Evolutionary conservation across 2,888 invertebrate species (phyloP).

Genomic region (Chesias legatella): DNA sequence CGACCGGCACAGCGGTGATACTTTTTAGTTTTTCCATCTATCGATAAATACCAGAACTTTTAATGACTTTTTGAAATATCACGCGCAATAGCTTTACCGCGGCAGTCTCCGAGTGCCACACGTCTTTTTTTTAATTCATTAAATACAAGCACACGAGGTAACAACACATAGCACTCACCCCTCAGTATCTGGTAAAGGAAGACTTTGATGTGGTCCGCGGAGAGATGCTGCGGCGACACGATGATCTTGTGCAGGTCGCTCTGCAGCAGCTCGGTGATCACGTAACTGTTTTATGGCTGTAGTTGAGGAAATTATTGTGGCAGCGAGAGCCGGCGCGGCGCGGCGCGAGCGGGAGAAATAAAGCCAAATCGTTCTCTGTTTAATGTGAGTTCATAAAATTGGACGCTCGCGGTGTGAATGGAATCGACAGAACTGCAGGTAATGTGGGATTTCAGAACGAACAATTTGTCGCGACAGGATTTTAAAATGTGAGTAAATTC

Average conservation of each 20-base stretch:
- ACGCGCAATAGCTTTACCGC: too few relatives aligned
- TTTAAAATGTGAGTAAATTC: not conserved
- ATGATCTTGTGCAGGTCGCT: conserved; percentile 99
- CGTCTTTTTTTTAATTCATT: too few relatives aligned
- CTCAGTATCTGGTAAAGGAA: conserved; percentile 99
- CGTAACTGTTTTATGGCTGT: conserved; percentile 86
- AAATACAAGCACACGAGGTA: not conserved
- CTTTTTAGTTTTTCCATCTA: too few relatives aligned
- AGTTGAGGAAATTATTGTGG: conserved; percentile 52
- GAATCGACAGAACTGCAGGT: conserved; percentile 13
- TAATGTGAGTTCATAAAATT: conserved; percentile 11
- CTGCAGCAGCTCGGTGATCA: conserved; percentile 99
- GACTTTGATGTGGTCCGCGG: conserved; percentile 99
- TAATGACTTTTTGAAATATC: too few relatives aligned
- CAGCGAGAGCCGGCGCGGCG: not conserved
- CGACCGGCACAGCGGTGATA: too few relatives aligned
- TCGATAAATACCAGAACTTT: too few relatives aligned
- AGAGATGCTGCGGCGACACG: conserved; percentile 99
- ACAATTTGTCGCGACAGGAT: not conserved
- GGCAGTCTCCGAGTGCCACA: too few relatives aligned
- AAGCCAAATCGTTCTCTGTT: conserved; percentile 8
- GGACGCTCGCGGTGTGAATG: conserved; percentile 4
- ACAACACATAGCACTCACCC: conserved; percentile 82
- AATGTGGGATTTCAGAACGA: not conserved
- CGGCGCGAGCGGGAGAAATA: conserved; percentile 9